phyloP scores from a whole-genome alignment of 2,113 vertebrate species.

The Catharus fuscescens region DNA sequence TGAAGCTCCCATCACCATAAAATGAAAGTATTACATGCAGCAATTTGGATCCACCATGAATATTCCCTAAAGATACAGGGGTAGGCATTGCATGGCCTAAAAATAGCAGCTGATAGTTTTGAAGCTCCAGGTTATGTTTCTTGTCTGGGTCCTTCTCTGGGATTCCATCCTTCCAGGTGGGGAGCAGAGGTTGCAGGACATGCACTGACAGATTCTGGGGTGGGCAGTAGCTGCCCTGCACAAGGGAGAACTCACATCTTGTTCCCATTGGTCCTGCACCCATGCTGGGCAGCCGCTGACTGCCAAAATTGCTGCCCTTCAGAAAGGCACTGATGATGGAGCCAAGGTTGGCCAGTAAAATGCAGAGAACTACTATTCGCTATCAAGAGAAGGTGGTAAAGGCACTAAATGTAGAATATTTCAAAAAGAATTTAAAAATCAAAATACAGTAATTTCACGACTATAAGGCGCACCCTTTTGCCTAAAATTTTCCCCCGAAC shows the following conservation, averaged over 20 bases:
- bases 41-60: not conserved
- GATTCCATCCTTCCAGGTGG: not conserved
- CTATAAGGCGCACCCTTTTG: too few species aligned
- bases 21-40: fast-evolving
- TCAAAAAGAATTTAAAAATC: not conserved
- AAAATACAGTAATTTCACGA: not conserved
- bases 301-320: not conserved
- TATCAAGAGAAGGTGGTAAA: not conserved
- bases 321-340: fast-evolving
- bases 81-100: not conserved
- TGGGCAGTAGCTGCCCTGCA: not conserved
- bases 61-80: not conserved
- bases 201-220: not conserved
- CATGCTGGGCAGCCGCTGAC: not conserved
- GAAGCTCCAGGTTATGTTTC: not conserved
- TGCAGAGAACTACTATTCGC: not conserved
- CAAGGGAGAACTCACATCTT: fast-evolving
- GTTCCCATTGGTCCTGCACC: fast-evolving
- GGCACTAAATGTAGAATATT: not conserved
- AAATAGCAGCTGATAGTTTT: not conserved
- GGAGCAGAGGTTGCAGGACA: not conserved
- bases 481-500: too few species aligned
- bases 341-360: not conserved
- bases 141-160: not conserved
- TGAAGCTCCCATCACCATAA: not conserved